Evolutionary conservation across 2,113 vertebrate species (phyloP), one percentile per base, ranked within the genome.

Genomic region (Oncorhynchus clarkii): DNA sequence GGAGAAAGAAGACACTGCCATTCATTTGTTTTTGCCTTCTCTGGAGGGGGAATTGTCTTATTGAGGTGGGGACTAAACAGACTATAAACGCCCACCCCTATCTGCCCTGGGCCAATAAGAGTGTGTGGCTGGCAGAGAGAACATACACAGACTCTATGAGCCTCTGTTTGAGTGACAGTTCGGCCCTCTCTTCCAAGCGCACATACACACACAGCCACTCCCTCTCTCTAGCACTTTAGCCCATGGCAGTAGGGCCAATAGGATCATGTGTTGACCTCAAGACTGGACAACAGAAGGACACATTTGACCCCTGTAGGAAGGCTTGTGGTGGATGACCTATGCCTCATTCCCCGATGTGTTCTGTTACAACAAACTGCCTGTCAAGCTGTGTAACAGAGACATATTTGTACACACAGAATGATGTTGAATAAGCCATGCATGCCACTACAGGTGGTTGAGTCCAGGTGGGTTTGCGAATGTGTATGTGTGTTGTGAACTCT

Each of bases 151-250:
- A 34, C 67, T 67, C n/a, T 16, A n/a, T 51, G 78, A 67, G 57
- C 72, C 5, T 18, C 57, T 27, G 73, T 16, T 9, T 5, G 22
- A 51, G 45, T 14, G 24, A 59, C 49, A 31, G 26, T 59, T 22
- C 20, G 6, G 75, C 27, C 13, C 62, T 62, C 54, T 68, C 34
- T 57, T 22, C 70, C 18, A 65, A 4, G 62, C 51, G n/a, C 6
- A 70, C 68, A 71, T 68, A 71, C 59, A 77, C 69, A 77, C 68
- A n/a, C 34, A 49, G 51, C 31, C 78, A 67, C 45, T 54, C 74
- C 82, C 87, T 88, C 81, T 94, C 90, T 91, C 92, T 94, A 95
- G 96, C 96, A 97, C 96, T 97, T 97, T 96, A 98, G 78, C 84
- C 77, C 78, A 76, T 85, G 72, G 84, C 65, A 80, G 81, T 87